Conservation (phyloP, 2,113 vertebrate species). For the Zosterops hypoxanthus region DNA sequence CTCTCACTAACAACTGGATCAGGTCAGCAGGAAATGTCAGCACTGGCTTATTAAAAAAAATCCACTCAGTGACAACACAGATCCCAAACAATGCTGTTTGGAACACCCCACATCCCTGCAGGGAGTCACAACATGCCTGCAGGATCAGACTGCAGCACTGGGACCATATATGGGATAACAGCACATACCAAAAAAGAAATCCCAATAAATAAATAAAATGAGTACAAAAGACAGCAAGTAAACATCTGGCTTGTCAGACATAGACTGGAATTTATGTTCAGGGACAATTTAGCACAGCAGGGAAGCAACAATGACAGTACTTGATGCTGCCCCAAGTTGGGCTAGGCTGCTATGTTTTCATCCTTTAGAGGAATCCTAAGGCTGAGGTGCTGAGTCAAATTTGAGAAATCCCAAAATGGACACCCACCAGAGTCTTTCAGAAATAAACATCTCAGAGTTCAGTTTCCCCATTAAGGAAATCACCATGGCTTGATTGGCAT, state of each 20-base stretch:
- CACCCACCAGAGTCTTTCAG: background rate
- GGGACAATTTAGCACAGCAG: slow-evolving; percentile 4
- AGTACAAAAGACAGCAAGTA: background rate
- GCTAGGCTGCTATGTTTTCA: background rate
- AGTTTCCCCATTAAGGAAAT: background rate
- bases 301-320: slow-evolving; percentile 8
- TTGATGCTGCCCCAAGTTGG: background rate
- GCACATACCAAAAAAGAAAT: background rate
- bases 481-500: background rate
- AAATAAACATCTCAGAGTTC: background rate
- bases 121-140: background rate
- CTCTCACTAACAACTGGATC: background rate
- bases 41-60: background rate
- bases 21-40: background rate
- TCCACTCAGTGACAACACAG: background rate
- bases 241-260: slow-evolving; percentile 21
- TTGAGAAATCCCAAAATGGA: background rate
- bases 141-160: background rate
- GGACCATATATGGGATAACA: background rate
- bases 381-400: background rate
- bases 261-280: background rate
- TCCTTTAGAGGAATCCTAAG: background rate
- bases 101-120: background rate
- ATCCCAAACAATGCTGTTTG: background rate
- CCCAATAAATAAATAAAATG: background rate